Evolutionary conservation across 2,888 invertebrate species (phyloP), one percentile per base, ranked within the genome.

Genomic region (Volucella inflata): DNA sequence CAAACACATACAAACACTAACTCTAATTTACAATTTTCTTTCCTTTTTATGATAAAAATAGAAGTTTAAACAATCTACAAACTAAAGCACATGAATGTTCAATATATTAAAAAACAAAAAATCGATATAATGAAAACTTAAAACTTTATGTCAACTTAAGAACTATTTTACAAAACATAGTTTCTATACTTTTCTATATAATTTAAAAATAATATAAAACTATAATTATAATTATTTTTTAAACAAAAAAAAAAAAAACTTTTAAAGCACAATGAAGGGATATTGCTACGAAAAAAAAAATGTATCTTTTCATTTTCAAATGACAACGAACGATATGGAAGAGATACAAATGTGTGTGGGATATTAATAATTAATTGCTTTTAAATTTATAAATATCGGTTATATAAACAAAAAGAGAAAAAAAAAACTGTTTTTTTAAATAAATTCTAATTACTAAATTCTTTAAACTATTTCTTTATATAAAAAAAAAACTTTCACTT

Each of bases 191-290:
- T 72, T 48, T 53, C 12, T 60, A 44, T 67, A 85, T 80, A 77
- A 79, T 79, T 80, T 40, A 83, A 65, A 50, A 38, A 55, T 30
- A 30, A 30, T 30, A 67, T 72, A 55, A 40, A 72, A 64, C 55
- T 76, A 78, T 48, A 74, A 11, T 50, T 21, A 75, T 51, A n/a
- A n/a, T n/a, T n/a, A n/a, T n/a, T n/a, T n/a, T n/a, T 53, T 46
- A 67, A 55, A 68, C 48, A 53, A 80, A 72, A 67, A 70, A 57
- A 64, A 74, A 85, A 80, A 75, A 81, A 84, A 87, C 84, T 87
- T 88, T 89, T 88, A 81, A 89, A 87, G 87, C 88, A 88, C 87
- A 81, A 67, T 87, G 83, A 60, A 10, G 55, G 60, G 72, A 88
- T 80, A 87, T 71, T 64, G 59, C 53, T 53, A 71, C n/a, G 36